Percentiles rank a stretch among this genome's conserved stretches.
phyloP scores from a whole-genome alignment of 1,140 invertebrate species.

The Adoxophyes honmai region DNA sequence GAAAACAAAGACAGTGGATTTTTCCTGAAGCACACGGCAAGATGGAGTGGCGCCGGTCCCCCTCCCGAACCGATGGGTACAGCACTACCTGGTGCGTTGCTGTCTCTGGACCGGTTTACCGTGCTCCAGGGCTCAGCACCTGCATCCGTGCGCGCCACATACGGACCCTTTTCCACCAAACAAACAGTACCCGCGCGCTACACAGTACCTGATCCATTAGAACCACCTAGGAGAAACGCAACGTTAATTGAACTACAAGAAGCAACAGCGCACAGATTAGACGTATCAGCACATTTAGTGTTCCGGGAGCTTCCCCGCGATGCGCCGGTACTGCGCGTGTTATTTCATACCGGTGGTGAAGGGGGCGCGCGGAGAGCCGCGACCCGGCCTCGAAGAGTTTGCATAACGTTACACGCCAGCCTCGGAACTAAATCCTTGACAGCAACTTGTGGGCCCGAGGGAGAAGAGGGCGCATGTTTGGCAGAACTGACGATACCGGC shows the following conservation, averaged over 20 bases:
- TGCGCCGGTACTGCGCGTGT: conserved; percentile 89
- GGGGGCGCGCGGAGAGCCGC: conserved; percentile 78
- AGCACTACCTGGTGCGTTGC: conserved; percentile 76
- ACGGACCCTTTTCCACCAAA: conserved; percentile 95
- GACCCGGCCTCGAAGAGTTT: conserved; percentile 79
- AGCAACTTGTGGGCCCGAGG: conserved; percentile 91
- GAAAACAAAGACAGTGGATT: conserved; percentile 94
- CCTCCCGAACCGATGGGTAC: conserved; percentile 66
- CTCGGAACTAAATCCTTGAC: conserved; percentile 81
- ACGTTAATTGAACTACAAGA: conserved; percentile 80
- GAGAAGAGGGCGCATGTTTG: conserved; percentile 92
- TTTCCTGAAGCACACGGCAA: conserved; percentile 87
- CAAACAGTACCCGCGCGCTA: conserved; percentile 95
- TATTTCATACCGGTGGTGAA: conserved; percentile 93
- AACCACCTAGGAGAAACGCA: conserved; percentile 65
- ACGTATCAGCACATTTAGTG: conserved; percentile 94
- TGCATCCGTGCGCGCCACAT: conserved; percentile 91
- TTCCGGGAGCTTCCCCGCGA: conserved; percentile 89
- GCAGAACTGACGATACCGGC: conserved; percentile 88
- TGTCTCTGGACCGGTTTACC: conserved; percentile 90
- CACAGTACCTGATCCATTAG: conserved; percentile 88
- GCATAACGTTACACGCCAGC: conserved; percentile 85
- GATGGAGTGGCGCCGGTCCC: conserved; percentile 75
- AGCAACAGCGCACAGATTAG: conserved; percentile 85
- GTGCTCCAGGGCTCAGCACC: conserved; percentile 92